Conservation (phyloP, 23 tunicate species). For the Oikopleura albicans region DNA sequence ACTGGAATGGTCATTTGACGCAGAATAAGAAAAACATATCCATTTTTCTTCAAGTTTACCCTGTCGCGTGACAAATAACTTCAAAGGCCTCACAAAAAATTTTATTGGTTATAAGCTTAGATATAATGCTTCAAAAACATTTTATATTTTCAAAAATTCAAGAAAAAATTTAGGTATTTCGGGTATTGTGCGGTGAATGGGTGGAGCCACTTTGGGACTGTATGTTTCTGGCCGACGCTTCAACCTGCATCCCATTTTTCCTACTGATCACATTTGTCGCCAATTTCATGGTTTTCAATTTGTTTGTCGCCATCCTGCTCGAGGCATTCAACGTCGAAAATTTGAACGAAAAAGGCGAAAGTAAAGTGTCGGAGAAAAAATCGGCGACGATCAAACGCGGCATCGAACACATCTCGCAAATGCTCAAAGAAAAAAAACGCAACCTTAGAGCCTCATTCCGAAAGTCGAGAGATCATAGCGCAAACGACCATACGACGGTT, state of each 20-base stretch:
- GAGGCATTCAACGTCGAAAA: constrained; percentile 63
- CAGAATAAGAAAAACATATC: too few relatives aligned
- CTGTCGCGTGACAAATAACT: too few relatives aligned
- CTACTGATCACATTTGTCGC: constrained; percentile 45
- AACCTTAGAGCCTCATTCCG: neutral
- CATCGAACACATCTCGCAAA: neutral
- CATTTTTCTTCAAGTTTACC: too few relatives aligned
- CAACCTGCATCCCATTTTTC: constrained; percentile 38
- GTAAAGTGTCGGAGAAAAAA: constrained; percentile 1
- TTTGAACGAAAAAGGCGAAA: constrained; percentile 22
- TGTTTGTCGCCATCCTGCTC: constrained; percentile 65
- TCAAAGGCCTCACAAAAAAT: too few relatives aligned
- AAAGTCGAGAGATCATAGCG: neutral
- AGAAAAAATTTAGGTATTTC: constrained; percentile 12
- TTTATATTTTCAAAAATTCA: too few relatives aligned
- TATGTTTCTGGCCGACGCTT: constrained; percentile 28
- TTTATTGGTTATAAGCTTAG: too few relatives aligned
- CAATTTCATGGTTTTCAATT: constrained; percentile 69
- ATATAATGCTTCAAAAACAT: too few relatives aligned
- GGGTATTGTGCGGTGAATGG: constrained; percentile 93
- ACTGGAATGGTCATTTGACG: too few relatives aligned
- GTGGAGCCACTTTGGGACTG: constrained; percentile 68
- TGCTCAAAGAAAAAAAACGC: constrained; percentile 19
- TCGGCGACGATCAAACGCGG: constrained; percentile 1
- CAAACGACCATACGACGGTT: neutral